Conservation (phyloP, 2,797 vertebrate species). For the Gymnoscopelus braueri region DNA sequence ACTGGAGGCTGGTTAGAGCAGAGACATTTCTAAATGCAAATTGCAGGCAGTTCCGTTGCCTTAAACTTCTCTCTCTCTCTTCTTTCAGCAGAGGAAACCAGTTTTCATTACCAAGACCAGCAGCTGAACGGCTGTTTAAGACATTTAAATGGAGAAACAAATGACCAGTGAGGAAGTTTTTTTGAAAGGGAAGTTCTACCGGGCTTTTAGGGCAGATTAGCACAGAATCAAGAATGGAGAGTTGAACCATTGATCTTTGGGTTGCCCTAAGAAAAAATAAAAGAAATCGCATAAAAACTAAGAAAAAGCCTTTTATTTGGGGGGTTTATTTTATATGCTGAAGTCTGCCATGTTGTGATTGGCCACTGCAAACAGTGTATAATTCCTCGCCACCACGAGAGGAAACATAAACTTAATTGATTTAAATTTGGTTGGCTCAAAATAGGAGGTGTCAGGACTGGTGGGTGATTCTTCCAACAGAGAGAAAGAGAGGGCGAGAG, state of each 20-base stretch:
- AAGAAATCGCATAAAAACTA: neutral
- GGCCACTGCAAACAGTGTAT: neutral
- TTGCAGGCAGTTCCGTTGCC: slow-evolving; percentile 17
- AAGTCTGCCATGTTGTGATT: neutral
- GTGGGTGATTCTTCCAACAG: slow-evolving; percentile 29
- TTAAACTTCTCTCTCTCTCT: slow-evolving; percentile 6
- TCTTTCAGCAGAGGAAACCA: slow-evolving; percentile 8
- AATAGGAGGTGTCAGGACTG: slow-evolving; percentile 26
- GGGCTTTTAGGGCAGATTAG: no score
- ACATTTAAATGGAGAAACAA: neutral
- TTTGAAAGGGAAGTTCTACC: no score
- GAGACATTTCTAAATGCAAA: slow-evolving; percentile 43
- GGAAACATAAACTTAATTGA: slow-evolving; percentile 29
- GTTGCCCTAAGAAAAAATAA: neutral
- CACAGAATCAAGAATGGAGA: no score
- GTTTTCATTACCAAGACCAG: neutral
- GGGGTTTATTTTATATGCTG: neutral
- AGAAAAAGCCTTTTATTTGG: no score
- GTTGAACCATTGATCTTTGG: no score
- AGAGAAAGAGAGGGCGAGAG: neutral
- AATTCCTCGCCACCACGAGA: neutral
- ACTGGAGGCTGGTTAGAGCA: slow-evolving; percentile 18
- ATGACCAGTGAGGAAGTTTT: neutral
- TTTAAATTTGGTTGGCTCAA: slow-evolving; percentile 31
- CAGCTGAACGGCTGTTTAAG: neutral